Conservation (phyloP, 2,113 vertebrate species). For the Sciurus niger region DNA sequence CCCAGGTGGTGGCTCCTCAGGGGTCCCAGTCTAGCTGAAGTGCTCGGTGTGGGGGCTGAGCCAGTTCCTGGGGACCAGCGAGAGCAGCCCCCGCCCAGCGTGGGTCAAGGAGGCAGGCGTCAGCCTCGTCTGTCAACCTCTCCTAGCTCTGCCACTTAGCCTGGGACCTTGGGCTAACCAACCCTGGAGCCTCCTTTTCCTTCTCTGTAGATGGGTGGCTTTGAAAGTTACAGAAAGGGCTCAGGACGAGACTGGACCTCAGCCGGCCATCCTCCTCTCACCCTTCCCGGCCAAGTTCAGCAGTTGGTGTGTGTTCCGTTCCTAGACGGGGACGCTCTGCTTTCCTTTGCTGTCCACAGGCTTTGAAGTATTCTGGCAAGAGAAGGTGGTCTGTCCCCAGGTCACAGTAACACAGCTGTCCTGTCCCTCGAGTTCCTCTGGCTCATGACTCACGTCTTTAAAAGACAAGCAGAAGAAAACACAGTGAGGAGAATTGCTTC, state of each 20-base stretch:
- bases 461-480: not conserved
- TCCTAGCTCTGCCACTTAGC: fast-evolving
- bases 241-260: not conserved
- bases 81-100: not conserved
- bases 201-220: not conserved
- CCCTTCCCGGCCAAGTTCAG: not conserved
- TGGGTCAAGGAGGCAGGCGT: too few relatives aligned
- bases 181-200: not conserved
- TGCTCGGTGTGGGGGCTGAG: not conserved
- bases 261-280: not conserved
- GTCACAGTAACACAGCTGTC: not conserved
- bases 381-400: not conserved
- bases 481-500: not conserved
- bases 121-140: not conserved
- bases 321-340: not conserved
- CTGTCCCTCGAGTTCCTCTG: not conserved
- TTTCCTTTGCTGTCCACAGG: not conserved
- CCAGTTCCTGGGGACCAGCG: too few relatives aligned
- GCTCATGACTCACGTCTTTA: slow-evolving; percentile 41
- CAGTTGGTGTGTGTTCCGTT: not conserved
- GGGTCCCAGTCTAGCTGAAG: not conserved
- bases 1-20: too few relatives aligned
- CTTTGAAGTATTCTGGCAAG: not conserved
- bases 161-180: not conserved
- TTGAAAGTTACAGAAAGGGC: not conserved